Base-by-base conservation (phyloP, 2,888 invertebrate species). In the Tiphia femorata region DNA sequence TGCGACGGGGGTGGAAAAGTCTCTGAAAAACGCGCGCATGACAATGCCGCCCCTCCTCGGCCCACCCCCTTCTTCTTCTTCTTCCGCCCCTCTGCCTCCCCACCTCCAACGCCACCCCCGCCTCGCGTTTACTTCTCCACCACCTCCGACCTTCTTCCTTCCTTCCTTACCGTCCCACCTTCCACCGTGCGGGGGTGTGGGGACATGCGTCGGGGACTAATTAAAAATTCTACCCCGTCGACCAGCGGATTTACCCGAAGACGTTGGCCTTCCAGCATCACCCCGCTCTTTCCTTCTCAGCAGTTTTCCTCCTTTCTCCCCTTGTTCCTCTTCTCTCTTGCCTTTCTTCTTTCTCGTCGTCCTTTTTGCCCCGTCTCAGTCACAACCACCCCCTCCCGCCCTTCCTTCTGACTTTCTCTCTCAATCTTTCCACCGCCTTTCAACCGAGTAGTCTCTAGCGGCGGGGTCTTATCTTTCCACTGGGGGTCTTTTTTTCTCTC, bases 11-110 rank as follows among this genome's bases (percentile, higher is more conserved):
- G 77, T 80, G 81, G 78, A 79, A 82, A 79, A 81, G 78, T 78
- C 75, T 74, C 58, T 77, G 79, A 82, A 82, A 82, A 82, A 81
- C 79, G 79, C 79, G 83, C 83, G 84, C 84, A 84, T 82, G 84
- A 84, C 84, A 84, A 84, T 84, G 82, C 69, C 68, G 66, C 69
- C 69, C 68, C 63, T 66, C 66, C 64, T 59, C 49, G n/a, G n/a
- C n/a, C n/a, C 27, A 38, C 58, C 59, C 57, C 51, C 64, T 62
- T 46, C 27, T 53, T 17, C 42, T 19, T 17, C 38, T 17, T 10
- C 38, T 10, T 17, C 19, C 20, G 37, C 25, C 25, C 81, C 62
- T 55, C 55, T 64, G 73, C 73, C 67, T 65, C 67, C 64, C 66
- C 73, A 61, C 70, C 64, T 59, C 52, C 62, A 50, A 49, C 57